Evolutionary conservation across 2,797 vertebrate species (phyloP), one percentile per base, ranked within the genome.

Genomic region (Trematomus bernacchii): DNA sequence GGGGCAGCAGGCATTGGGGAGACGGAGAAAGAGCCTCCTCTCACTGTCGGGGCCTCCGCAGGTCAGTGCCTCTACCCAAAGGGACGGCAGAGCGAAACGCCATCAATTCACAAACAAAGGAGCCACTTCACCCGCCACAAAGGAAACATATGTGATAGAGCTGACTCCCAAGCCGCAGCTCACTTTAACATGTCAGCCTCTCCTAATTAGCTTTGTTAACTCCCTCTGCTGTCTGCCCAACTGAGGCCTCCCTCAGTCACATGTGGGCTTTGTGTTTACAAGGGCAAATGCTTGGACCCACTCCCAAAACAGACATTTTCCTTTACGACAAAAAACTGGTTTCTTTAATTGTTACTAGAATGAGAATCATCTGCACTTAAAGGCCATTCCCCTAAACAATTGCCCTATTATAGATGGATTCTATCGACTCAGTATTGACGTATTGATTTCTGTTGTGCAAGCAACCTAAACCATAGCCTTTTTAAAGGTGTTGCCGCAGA

Each of bases 31-130:
- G 93, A 92, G 87, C 66, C 89, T 93, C 89, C 80, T 93, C 88
- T 91, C 92, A 64, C 94, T 93, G 93, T 87, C 66, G 91, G 92
- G 94, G 93, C 92, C 94, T 95, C 93, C 89, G 91, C 94, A 95
- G 95, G 95, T 95, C 95, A 95, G 90, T 90, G 91, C 93, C 79
- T 95, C 91, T 91, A 93, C 94, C 94, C 94, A 92, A 93, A 95
- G 95, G 93, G 93, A 95, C 70, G 86, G 90, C 89, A 77, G 93
- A 95, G 92, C 93, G 94, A 96, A 95, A 95, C 95, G 91, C 94
- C 93, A 95, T 95, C 94, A 95, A 96, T 96, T 95, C 94, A 91
- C 93, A 95, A 96, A 96, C 95, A 96, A 96, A 95, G 93, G 93
- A 93, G 91, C 91, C 93, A 93, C 93, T 95, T 95, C 92, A 94